Base-by-base conservation (phyloP, 2,113 vertebrate genomes). In the Tetraodon nigroviridis region DNA sequence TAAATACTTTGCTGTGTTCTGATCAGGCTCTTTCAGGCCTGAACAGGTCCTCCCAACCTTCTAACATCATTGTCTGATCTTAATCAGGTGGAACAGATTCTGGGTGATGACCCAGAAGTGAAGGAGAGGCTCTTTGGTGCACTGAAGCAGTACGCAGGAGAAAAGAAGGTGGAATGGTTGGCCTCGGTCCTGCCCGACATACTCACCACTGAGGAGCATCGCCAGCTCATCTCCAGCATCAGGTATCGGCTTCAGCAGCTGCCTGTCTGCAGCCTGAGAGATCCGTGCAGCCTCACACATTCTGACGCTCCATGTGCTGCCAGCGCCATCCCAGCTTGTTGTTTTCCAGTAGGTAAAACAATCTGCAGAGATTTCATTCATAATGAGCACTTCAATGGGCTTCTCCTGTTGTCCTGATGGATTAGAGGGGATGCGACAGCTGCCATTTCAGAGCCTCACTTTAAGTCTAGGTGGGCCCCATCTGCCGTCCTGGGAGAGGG, bases 111-210 rank as follows among this genome's bases (percentile, higher is more conserved):
- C 58, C 93, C 89, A 0, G 84, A 90, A 20, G 89, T 95, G 52
- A 97, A 92, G 71, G 94, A 97, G 84, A 92, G 87, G 75, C 88
- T 99, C 58, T 93, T 95, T 50, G 14, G 85, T 0, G 83, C 91
- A 1, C 84, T 99, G 74, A 99, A 97, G 89, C 97, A 93, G 69
- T 98, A 95, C 0, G 97, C 97, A 0, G 89, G 94, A 0, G 93
- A 97, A 84, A 90, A 92, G 81, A 93, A 85, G 19, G 94, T 95
- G 6, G 97, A 99, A 13, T 89, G 90, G 84, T 72, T 98, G 89
- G 94, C 96, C n/a, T 78, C 86, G 0, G 86, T 90, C 18, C 92
- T 99, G 56, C 87, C 93, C 16, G 86, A 92, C 74, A 86, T 90
- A 0, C 91, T 99, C 63, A 91, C 86, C 62, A 88, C 79, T 0